A percentile compares a stretch with the other conserved stretches of the same genome.
Evolutionary conservation across 1,140 invertebrate species (phyloP).

Genomic region (Bombus pascuorum): DNA sequence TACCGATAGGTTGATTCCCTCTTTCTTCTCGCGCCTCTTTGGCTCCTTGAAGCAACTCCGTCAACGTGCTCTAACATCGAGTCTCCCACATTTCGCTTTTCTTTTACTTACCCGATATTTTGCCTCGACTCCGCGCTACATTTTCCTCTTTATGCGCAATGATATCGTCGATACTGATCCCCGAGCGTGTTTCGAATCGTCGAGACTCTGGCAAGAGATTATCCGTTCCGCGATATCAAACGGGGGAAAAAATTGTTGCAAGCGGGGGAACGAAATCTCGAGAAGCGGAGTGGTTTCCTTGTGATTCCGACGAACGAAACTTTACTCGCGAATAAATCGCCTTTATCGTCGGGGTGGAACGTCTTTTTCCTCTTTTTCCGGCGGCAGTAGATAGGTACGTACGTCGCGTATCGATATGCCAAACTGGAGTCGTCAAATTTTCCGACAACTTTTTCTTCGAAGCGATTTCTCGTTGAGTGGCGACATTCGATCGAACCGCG

Average conservation of each 20-base stretch:
- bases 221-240: constrained; percentile 52
- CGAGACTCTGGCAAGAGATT: constrained; percentile 44
- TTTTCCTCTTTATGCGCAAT: constrained; percentile 48
- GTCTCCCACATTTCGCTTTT: not conserved
- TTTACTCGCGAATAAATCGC: constrained; percentile 31
- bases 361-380: not conserved
- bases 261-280: not conserved
- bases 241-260: not conserved
- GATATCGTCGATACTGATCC: constrained; percentile 54
- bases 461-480: not conserved
- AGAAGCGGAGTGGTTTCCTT: constrained; percentile 6
- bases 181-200: constrained; percentile 64
- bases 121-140: not conserved
- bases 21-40: not conserved
- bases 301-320: constrained; percentile 31
- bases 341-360: constrained; percentile 9
- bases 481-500: not conserved
- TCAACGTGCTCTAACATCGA: not conserved
- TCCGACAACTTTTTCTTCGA: not conserved
- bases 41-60: not conserved
- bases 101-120: constrained; percentile 17
- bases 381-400: not conserved
- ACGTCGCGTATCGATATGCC: not conserved
- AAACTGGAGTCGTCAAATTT: not conserved
- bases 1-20: not conserved